Base-by-base conservation (phyloP, 92 coral and sea anemone genomes). In the Porites evermanni region DNA sequence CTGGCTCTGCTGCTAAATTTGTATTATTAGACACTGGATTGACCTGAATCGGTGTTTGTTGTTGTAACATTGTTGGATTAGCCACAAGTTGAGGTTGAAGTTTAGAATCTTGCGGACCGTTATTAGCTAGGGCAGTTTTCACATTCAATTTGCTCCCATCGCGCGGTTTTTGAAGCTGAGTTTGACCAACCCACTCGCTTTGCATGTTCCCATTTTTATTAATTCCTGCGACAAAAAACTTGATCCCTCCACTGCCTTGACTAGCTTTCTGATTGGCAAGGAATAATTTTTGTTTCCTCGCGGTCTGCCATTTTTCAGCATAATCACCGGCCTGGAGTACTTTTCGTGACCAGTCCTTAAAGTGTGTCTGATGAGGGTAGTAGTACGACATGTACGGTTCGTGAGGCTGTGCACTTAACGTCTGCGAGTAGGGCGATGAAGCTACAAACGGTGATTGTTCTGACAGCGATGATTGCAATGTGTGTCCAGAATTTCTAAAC, bases 341-440 rank as follows among this genome's bases (percentile, higher is more conserved):
- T 61, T 89, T 92, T 64, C 65, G 91, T 8, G 95, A 92, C 95
- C 95, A 92, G 80, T 92, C 95, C 50, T 80, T 90, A 77, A 81
- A 92, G 77, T 81, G 89, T 9, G 75, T 77, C 14, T 24, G 58
- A 38, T 67, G 88, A 19, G 88, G 88, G 9, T 54, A 75, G 50
- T 72, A 65, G 59, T 77, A 67, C 17, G 83, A 32, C 0, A 12
- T 44, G 60, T 76, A 85, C 32, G 51, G 87, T 29, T 82, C 38
- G 17, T 66, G 83, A 50, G 70, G 14, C 64, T 64, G 79, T 14
- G 79, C 72, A 12, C 44, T 80, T 2, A 69, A 50, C 53, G 53
- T 0, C 64, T 80, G 66, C 18, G 59, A 8, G 21, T 80, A 24
- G 4, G 47, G 69, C 58, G 58, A 70, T n/a, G 66, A 64, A 23